phyloP scores from a whole-genome alignment of 1,140 invertebrate genomes.

The Apis laboriosa region DNA sequence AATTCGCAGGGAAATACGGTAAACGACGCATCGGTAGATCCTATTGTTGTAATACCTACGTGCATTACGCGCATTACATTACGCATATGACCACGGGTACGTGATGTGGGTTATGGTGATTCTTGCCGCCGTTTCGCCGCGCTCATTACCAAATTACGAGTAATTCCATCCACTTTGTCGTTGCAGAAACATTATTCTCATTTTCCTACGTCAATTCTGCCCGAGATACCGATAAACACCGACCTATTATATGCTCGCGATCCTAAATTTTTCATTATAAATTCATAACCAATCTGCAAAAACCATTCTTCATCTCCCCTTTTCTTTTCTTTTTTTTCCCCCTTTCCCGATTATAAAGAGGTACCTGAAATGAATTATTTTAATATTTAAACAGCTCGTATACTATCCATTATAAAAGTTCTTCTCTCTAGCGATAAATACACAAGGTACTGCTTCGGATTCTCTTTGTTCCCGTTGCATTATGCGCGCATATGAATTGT shows the following conservation, averaged over 20 bases:
- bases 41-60: slow-evolving; percentile 23
- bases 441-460: too few relatives aligned
- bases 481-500: slow-evolving; percentile 12
- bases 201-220: not conserved
- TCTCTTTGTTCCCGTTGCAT: slow-evolving; percentile 5
- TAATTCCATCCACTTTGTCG: slow-evolving; percentile 44
- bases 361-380: not conserved
- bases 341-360: not conserved
- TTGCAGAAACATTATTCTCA: slow-evolving; percentile 23
- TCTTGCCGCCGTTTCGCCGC: slow-evolving; percentile 26
- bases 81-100: slow-evolving; percentile 31
- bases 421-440: not conserved
- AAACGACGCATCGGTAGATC: slow-evolving; percentile 2
- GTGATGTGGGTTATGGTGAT: slow-evolving; percentile 41
- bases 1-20: too few relatives aligned
- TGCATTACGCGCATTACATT: slow-evolving; percentile 30
- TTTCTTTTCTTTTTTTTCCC: too few relatives aligned
- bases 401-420: not conserved
- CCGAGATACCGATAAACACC: not conserved
- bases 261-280: slow-evolving; percentile 6
- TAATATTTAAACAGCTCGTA: not conserved
- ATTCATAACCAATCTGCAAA: too few relatives aligned
- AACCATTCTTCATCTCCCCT: not conserved
- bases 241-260: not conserved
- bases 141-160: slow-evolving; percentile 48